Percentiles rank a stretch among this genome's conserved stretches.
Evolutionary conservation across 2,888 invertebrate species (phyloP).

Genomic region (Xiphydria camelus): DNA sequence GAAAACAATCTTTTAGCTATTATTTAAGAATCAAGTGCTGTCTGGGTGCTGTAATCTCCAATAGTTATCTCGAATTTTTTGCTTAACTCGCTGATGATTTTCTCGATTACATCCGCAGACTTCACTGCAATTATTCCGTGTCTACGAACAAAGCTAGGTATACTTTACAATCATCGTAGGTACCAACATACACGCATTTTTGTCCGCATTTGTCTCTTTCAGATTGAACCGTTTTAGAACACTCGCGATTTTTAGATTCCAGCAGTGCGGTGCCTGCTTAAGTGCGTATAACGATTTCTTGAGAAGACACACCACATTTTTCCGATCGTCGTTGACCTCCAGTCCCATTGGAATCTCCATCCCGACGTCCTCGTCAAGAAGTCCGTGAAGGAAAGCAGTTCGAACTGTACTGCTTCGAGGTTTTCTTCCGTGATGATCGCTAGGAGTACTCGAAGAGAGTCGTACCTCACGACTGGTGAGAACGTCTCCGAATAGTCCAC

Average conservation of each 20-base stretch:
- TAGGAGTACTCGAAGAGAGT: constrained; percentile 7
- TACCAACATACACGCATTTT: neutral
- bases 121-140: constrained; percentile 1
- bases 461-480: constrained; percentile 6
- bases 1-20: too few species aligned
- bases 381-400: constrained; percentile 12
- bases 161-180: neutral
- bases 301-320: neutral
- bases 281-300: neutral
- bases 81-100: constrained; percentile 3
- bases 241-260: neutral
- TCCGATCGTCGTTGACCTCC: neutral
- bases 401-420: constrained; percentile 9
- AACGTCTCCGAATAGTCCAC: constrained; percentile 4
- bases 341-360: constrained; percentile 2
- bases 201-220: neutral
- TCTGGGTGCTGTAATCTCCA: constrained; percentile 1
- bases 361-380: neutral
- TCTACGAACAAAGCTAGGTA: neutral
- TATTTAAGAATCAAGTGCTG: too few species aligned
- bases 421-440: constrained; percentile 5
- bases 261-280: neutral
- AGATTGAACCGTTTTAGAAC: neutral
- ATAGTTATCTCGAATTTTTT: constrained; percentile 3
- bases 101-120: constrained; percentile 1